phyloP scores from a whole-genome alignment of 2,888 invertebrate genomes.

The Drosophila pseudotakahashii region DNA sequence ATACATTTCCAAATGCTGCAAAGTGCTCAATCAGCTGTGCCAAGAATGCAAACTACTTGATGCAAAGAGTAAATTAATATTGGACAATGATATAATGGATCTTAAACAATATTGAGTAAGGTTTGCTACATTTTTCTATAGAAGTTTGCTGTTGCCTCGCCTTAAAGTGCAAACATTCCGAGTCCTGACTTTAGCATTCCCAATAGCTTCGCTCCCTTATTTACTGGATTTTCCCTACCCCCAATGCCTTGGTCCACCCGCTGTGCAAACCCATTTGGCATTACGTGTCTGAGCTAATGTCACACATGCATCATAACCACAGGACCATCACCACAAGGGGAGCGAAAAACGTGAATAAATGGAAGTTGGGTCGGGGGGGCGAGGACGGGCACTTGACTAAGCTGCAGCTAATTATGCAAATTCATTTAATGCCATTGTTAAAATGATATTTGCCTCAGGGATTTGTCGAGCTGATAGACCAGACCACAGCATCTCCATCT shows the following conservation, averaged over 20 bases:
- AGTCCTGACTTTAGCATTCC: neutral
- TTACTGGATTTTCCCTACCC: no score
- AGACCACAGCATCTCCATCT: constrained; percentile 1
- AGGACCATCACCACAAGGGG: constrained; percentile 6
- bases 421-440: constrained; percentile 65
- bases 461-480: constrained; percentile 34
- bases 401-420: constrained; percentile 70
- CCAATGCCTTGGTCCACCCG: constrained; percentile 31
- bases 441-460: constrained; percentile 53
- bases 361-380: neutral
- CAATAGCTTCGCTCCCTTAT: neutral
- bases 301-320: constrained; percentile 67
- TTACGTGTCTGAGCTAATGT: constrained; percentile 55
- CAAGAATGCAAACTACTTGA: neutral
- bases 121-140: neutral
- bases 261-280: constrained; percentile 46
- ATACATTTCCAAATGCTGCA: constrained; percentile 1
- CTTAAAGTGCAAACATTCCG: neutral
- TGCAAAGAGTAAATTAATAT: neutral
- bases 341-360: constrained; percentile 8
- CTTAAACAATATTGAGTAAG: no score
- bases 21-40: constrained; percentile 1
- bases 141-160: no score
- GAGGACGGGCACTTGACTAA: constrained; percentile 25
- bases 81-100: neutral